These are phyloP conservation scores for Myopa testacea DNA, from an alignment of 2,888 invertebrate species.

Conservation along the genomic window DNA sequence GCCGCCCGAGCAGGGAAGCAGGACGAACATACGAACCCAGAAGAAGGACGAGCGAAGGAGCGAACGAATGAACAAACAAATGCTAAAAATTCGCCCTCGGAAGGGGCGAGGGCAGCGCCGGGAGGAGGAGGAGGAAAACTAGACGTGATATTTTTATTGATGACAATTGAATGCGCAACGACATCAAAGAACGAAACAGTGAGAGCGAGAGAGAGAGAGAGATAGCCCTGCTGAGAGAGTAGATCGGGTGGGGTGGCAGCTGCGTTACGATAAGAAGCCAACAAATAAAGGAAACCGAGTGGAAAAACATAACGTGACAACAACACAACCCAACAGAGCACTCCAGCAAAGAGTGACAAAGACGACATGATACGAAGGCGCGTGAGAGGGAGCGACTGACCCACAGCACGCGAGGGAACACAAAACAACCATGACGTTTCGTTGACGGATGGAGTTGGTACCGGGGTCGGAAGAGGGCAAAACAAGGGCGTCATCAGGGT, in stretches of 20 bases:
- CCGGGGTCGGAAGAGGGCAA: background rate
- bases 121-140: conserved; percentile 48
- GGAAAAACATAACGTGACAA: conserved; percentile 51
- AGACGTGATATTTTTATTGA: conserved; percentile 66
- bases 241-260: background rate
- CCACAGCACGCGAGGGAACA: conserved; percentile 1
- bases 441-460: conserved; percentile 57
- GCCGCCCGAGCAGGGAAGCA: conserved; percentile 51
- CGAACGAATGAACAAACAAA: conserved; percentile 28
- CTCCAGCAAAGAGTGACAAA: conserved; percentile 25
- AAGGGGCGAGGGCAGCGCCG: background rate
- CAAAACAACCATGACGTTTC: conserved; percentile 61
- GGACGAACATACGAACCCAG: conserved; percentile 30
- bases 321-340: conserved; percentile 33
- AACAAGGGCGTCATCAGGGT: conserved; percentile 21
- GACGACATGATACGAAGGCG: background rate
- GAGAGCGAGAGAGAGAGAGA: conserved; percentile 38
- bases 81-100: background rate
- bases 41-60: conserved; percentile 27
- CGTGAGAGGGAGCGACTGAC: conserved; percentile 44
- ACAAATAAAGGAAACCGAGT: conserved; percentile 64
- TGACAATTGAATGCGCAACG: conserved; percentile 66
- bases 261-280: conserved; percentile 50
- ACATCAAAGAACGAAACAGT: conserved; percentile 29
- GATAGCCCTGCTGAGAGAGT: background rate